phyloP scores from a whole-genome alignment of 2,797 vertebrate species.

The Melanotaenia parkinsoni region DNA sequence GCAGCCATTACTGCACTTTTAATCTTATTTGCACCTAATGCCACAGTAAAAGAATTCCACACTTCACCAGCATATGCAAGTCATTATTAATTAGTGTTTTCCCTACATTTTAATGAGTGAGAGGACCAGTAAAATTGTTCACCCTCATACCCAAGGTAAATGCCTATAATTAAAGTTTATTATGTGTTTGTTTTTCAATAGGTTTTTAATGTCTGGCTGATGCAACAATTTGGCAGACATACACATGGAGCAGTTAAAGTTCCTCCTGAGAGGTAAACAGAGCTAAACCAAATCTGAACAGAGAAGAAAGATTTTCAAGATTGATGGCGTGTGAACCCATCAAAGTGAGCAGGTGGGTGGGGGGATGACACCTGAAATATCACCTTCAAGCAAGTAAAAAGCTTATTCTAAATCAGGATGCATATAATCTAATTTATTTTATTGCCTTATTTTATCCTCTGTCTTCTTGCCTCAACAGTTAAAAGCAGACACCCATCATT shows the following conservation, averaged over 20 bases:
- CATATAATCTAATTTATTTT: background rate
- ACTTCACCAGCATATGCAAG: conserved; percentile 77
- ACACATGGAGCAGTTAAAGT: conserved; percentile 24
- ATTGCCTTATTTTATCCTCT: background rate
- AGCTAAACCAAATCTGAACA: conserved; percentile 2
- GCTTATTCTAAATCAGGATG: background rate
- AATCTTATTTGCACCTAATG: conserved; percentile 69
- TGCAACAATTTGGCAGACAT: conserved; percentile 70
- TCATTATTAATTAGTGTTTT: conserved; percentile 83
- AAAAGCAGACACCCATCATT: background rate
- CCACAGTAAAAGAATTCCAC: conserved; percentile 70
- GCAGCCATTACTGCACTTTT: conserved; percentile 53
- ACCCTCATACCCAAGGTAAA: conserved; percentile 72
- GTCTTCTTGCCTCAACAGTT: background rate
- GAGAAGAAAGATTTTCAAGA: conserved; percentile 13
- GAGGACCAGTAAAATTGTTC: conserved; percentile 70
- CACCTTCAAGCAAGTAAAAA: background rate
- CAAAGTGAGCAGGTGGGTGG: conserved; percentile 16
- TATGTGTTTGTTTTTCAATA: conserved; percentile 84
- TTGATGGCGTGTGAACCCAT: background rate
- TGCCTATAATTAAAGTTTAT: conserved; percentile 81
- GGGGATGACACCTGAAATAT: background rate
- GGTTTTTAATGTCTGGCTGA: conserved; percentile 68
- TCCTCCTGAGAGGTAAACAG: conserved; percentile 41
- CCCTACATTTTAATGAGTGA: conserved; percentile 74